Conservation (phyloP, 2,888 invertebrate species). For the Toxonevra muliebris region DNA sequence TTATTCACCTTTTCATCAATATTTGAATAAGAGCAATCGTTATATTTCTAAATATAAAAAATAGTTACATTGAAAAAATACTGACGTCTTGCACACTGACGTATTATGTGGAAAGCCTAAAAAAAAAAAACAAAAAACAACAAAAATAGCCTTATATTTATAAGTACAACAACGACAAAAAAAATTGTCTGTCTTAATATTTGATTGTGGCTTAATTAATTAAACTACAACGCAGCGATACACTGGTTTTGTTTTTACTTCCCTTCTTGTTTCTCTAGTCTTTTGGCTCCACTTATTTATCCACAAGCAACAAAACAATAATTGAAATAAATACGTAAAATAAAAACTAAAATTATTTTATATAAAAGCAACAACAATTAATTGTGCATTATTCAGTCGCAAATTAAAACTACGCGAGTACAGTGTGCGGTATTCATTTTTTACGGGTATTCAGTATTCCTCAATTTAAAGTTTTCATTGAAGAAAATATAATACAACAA, state of each 20-base stretch:
- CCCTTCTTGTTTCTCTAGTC: too few species aligned
- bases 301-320: neutral
- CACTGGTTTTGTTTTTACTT: neutral
- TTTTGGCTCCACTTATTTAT: neutral
- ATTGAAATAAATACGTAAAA: slow-evolving; percentile 10
- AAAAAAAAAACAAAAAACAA: too few species aligned
- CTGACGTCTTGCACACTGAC: too few species aligned
- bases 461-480: neutral
- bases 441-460: neutral
- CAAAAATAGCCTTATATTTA: too few species aligned
- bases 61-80: too few species aligned
- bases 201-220: slow-evolving; percentile 24
- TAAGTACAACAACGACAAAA: too few species aligned
- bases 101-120: too few species aligned
- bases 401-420: slow-evolving; percentile 40
- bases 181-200: too few species aligned
- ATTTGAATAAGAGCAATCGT: too few species aligned
- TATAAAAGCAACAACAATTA: slow-evolving; percentile 62
- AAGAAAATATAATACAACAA: neutral
- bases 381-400: slow-evolving; percentile 58
- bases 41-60: too few species aligned
- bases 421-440: slow-evolving; percentile 4
- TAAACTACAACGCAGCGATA: slow-evolving; percentile 17
- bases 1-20: too few species aligned
- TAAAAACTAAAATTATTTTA: slow-evolving; percentile 42